These are phyloP conservation scores for Apostichopus parvimensis DNA, from an alignment of 35 echinoderm and acorn worm species.

Conservation along the genomic window DNA sequence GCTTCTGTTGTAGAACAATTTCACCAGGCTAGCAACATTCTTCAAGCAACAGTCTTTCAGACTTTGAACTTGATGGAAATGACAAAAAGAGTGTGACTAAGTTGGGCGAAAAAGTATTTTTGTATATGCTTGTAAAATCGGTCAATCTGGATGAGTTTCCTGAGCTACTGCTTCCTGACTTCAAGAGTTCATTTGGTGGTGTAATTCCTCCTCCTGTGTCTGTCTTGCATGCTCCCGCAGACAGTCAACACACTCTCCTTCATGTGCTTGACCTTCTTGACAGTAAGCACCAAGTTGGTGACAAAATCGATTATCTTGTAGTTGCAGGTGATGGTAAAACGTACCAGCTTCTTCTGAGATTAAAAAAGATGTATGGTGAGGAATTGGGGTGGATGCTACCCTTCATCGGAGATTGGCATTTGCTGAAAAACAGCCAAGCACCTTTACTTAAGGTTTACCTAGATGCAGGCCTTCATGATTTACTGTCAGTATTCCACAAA, in stretches of 20 bases:
- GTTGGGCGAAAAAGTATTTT: slow-evolving; percentile 11
- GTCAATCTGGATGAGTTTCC: not conserved
- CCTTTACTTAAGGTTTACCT: slow-evolving; percentile 58
- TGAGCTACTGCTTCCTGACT: slow-evolving; percentile 44
- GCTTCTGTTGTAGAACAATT: not conserved
- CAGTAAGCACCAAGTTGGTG: slow-evolving; percentile 41
- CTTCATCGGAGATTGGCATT: slow-evolving; percentile 73
- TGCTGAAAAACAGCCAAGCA: slow-evolving; percentile 60
- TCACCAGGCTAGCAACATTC: slow-evolving; percentile 3
- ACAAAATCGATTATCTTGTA: slow-evolving; percentile 26
- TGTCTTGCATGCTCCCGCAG: slow-evolving; percentile 49
- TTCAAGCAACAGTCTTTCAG: slow-evolving; percentile 34
- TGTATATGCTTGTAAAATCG: slow-evolving; percentile 56
- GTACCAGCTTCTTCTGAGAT: slow-evolving; percentile 24
- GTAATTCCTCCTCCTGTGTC: slow-evolving; percentile 10
- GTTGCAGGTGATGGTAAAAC: slow-evolving; percentile 76
- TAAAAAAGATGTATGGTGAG: slow-evolving; percentile 49
- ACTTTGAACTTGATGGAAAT: slow-evolving; percentile 23
- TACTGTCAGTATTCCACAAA: slow-evolving; percentile 53
- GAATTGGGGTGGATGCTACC: slow-evolving; percentile 60
- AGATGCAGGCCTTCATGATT: slow-evolving; percentile 41
- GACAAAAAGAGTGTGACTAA: not conserved
- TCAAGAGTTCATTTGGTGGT: slow-evolving; percentile 29
- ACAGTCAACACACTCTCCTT: slow-evolving; percentile 57
- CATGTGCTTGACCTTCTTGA: slow-evolving; percentile 44